phyloP scores from a whole-genome alignment of 2,797 vertebrate species.

The Glossophaga mutica region DNA sequence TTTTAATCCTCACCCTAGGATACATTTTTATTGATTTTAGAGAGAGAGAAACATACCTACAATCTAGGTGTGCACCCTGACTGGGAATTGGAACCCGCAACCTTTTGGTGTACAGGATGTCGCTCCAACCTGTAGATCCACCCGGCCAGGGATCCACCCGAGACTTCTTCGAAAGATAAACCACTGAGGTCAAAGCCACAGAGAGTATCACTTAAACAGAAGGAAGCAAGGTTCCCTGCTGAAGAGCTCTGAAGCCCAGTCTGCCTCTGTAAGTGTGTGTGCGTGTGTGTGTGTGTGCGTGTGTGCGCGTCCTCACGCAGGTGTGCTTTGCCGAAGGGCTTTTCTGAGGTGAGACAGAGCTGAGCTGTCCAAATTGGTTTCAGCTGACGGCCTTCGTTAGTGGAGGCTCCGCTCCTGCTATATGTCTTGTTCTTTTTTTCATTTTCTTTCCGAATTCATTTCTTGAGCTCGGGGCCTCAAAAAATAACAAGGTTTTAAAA shows the following conservation, averaged over 20 bases:
- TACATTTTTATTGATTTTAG: not conserved
- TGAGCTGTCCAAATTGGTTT: constrained; percentile 42
- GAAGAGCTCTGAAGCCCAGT: not conserved
- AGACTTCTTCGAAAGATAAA: not conserved
- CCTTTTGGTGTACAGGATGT: not conserved
- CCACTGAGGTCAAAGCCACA: not conserved
- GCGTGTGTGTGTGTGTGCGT: too few relatives aligned
- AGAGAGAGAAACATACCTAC: not conserved
- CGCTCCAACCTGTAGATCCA: not conserved
- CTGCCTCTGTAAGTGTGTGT: not conserved
- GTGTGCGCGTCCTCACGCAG: too few relatives aligned
- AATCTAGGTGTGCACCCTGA: not conserved
- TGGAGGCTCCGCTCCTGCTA: not conserved
- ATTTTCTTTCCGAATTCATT: constrained; percentile 45
- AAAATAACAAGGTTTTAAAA: constrained; percentile 54
- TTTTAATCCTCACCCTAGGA: not conserved
- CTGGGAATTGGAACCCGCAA: not conserved
- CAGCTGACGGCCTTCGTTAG: not conserved
- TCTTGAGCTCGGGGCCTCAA: constrained; percentile 12
- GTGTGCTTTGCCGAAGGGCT: not conserved
- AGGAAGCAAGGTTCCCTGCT: not conserved
- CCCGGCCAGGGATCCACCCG: not conserved
- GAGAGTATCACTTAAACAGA: not conserved
- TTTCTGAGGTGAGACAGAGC: constrained; percentile 35
- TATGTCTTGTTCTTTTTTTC: constrained; percentile 46